Percentiles rank a stretch among this genome's conserved stretches.
Conservation (phyloP, 2,113 vertebrate genomes). For the Benitochromis conjunctus region DNA sequence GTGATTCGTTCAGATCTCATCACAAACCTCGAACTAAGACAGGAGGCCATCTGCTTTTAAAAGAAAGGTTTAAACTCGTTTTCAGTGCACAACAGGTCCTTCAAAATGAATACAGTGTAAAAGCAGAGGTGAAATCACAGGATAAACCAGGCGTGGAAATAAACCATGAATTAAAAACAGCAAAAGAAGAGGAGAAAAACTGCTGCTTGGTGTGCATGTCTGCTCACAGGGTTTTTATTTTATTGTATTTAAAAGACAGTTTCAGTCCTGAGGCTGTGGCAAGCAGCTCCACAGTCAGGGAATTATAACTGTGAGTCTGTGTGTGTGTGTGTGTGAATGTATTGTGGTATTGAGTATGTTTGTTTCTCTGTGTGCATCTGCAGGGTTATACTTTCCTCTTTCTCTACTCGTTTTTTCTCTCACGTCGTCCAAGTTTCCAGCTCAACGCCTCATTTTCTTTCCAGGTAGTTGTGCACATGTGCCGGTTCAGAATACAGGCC, state of each 20-base stretch:
- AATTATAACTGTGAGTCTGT: not conserved
- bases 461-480: not conserved
- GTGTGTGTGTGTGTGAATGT: not conserved
- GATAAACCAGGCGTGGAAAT: not conserved
- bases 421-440: not conserved
- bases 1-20: fast-evolving
- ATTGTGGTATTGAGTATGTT: not conserved
- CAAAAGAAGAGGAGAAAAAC: not conserved
- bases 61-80: not conserved
- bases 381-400: not conserved
- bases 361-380: not conserved
- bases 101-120: not conserved
- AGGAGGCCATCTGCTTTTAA: not conserved
- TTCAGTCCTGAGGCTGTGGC: not conserved
- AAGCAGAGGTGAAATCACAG: not conserved
- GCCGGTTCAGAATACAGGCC: not conserved
- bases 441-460: not conserved
- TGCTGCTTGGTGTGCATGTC: not conserved
- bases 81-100: not conserved
- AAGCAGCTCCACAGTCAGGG: not conserved
- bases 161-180: not conserved
- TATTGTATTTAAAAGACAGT: not conserved
- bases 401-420: not conserved
- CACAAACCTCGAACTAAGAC: not conserved
- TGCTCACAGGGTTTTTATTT: not conserved